Evolutionary conservation across 2,797 vertebrate genomes (phyloP).

Genomic region (Parauchenoglanis punctatus): DNA sequence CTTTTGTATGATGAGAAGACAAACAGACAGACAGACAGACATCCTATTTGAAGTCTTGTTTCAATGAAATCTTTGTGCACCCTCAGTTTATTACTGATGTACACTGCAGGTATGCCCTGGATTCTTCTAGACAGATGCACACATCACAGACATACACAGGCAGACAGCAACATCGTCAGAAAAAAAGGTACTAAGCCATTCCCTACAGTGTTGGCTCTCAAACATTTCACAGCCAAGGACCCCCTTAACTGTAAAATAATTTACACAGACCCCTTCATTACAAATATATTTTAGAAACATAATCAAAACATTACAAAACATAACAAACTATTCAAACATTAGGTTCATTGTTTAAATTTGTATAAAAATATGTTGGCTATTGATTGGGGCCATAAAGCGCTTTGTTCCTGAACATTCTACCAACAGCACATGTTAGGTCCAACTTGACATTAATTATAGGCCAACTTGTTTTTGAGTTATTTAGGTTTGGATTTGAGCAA

Average conservation of each 20-base stretch:
- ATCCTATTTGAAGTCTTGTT: neutral
- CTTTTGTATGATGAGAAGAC: constrained; percentile 1
- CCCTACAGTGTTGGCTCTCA: neutral
- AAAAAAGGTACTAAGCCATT: neutral
- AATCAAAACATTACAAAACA: neutral
- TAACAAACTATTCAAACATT: neutral
- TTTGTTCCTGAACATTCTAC: neutral
- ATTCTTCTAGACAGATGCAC: constrained; percentile 8
- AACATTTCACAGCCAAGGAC: neutral
- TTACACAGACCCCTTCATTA: neutral
- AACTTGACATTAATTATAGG: neutral
- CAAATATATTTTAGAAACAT: neutral
- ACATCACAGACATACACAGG: neutral
- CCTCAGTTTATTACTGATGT: neutral
- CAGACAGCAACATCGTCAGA: neutral
- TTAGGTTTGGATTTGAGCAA: neutral
- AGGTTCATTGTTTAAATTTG: neutral
- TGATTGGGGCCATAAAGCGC: neutral
- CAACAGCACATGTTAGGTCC: neutral
- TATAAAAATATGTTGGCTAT: neutral
- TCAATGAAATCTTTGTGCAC: neutral
- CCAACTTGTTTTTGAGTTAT: neutral
- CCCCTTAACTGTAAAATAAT: neutral
- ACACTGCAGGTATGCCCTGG: neutral
- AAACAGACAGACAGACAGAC: neutral